Percentiles rank a stretch among this genome's conserved stretches.
Conservation (phyloP, 1,140 invertebrate genomes). For the Anastatus disparis region DNA sequence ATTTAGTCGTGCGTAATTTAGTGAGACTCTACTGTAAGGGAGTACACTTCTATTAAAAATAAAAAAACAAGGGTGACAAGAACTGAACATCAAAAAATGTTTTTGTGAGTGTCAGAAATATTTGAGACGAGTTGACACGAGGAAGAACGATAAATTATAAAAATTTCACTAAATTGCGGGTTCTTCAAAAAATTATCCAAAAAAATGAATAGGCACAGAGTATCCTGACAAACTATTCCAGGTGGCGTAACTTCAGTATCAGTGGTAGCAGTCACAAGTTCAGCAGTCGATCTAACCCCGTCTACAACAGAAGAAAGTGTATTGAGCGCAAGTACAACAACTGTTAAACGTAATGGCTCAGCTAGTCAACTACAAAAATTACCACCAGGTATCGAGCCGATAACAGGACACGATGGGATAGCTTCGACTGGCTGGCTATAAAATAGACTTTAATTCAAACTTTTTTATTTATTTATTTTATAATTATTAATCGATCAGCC, state of each 20-base stretch:
- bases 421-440: slow-evolving; percentile 73
- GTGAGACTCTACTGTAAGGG: slow-evolving; percentile 27
- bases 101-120: slow-evolving; percentile 35
- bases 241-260: slow-evolving; percentile 33
- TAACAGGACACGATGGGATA: slow-evolving; percentile 69
- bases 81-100: neutral
- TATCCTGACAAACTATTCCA: slow-evolving; percentile 21
- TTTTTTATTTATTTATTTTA: neutral
- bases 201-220: neutral
- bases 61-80: neutral
- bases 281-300: slow-evolving; percentile 58
- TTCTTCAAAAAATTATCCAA: too few relatives aligned
- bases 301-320: slow-evolving; percentile 70
- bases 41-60: neutral
- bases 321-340: slow-evolving; percentile 50
- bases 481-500: neutral
- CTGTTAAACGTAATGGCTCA: slow-evolving; percentile 63
- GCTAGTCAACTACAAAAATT: slow-evolving; percentile 68
- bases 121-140: neutral
- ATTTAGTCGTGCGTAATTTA: slow-evolving; percentile 3
- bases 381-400: slow-evolving; percentile 72
- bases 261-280: slow-evolving; percentile 28
- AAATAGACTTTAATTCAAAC: slow-evolving; percentile 43
- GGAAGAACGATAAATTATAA: neutral
- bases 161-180: neutral